These are phyloP conservation scores for Strigamia maritima DNA, from an alignment of 2,888 invertebrate genomes.

Conservation along the genomic window DNA sequence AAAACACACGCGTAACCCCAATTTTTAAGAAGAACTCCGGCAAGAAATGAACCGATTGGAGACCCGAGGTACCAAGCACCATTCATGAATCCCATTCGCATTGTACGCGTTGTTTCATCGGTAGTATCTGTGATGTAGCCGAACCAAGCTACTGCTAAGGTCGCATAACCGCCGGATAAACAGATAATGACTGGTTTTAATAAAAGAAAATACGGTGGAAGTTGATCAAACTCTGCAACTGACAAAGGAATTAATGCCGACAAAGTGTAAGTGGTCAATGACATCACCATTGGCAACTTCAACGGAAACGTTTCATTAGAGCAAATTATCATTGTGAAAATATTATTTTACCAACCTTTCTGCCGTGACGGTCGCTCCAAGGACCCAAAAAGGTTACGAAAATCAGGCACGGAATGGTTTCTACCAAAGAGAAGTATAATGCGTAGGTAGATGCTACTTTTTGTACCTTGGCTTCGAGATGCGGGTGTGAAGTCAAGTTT, in stretches of 20 bases:
- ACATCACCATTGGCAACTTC: constrained; percentile 12
- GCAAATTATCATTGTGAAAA: neutral
- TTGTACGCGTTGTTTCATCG: neutral
- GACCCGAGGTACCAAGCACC: constrained; percentile 27
- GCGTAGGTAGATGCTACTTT: constrained; percentile 41
- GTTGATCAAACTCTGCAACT: neutral
- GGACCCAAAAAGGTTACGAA: constrained; percentile 42
- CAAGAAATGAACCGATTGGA: constrained; percentile 19
- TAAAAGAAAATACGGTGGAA: constrained; percentile 31
- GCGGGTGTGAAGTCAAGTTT: constrained; percentile 38
- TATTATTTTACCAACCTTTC: too few relatives aligned
- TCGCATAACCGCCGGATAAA: neutral
- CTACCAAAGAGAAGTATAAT: constrained; percentile 39
- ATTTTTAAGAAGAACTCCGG: constrained; percentile 2
- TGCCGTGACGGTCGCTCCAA: constrained; percentile 44
- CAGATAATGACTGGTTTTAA: constrained; percentile 15
- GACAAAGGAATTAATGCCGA: neutral
- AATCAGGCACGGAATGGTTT: constrained; percentile 39
- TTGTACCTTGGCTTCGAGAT: constrained; percentile 39
- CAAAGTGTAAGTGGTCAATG: neutral
- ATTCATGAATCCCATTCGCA: constrained; percentile 4
- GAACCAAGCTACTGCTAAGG: neutral
- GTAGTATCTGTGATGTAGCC: constrained; percentile 24
- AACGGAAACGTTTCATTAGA: constrained; percentile 1
- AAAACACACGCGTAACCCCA: constrained; percentile 1